Base-by-base conservation (phyloP, 1,140 invertebrate species). In the Lordiphosa clarofinis region DNA sequence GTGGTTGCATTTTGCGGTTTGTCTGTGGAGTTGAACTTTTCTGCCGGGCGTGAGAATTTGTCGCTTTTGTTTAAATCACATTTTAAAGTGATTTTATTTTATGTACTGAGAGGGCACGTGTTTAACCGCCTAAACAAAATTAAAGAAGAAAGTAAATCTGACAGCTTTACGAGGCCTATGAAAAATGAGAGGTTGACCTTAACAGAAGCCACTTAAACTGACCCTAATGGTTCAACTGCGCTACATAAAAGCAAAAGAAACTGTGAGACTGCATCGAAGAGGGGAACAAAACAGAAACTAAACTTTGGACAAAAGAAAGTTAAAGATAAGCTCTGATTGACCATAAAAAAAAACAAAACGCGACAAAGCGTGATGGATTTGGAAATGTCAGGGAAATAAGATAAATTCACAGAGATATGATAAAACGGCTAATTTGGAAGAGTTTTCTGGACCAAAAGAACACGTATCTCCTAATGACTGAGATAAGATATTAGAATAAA, bases 1-100 rank as follows among this genome's bases (percentile, higher is more conserved):
- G 63, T 55, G 76, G 55, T 82, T 75, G 66, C 76, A 81, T 71
- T 78, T 82, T 81, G 75, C 72, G 75, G 75, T 82, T 72, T 56
- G 35, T 6, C 10, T 10, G 35, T 54, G 47, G 12, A 64, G 40
- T 24, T 36, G 21, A 54, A 12, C 24, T 33, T 42, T 13, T 15
- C 15, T 47, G 10, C 21, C 5, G 15, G 61, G 71, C 71, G 75
- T 79, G 75, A 71, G 75, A 79, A 71, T 75, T 57, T 43, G 35
- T 46, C 50, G 53, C 47, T 10, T 12, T 4, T 36, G 13, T 49
- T 49, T 19, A 28, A 24, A 10, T 4, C 1, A 31, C 39, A 42
- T 21, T 0, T 5, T 31, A 6, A 6, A 31, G 28, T 31, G 28
- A 31, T 31, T 31, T 31, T 8, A 31, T 31, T 8, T 31, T 31